Evolutionary conservation across 2,797 vertebrate species (phyloP).

Genomic region (Paguma larvata): DNA sequence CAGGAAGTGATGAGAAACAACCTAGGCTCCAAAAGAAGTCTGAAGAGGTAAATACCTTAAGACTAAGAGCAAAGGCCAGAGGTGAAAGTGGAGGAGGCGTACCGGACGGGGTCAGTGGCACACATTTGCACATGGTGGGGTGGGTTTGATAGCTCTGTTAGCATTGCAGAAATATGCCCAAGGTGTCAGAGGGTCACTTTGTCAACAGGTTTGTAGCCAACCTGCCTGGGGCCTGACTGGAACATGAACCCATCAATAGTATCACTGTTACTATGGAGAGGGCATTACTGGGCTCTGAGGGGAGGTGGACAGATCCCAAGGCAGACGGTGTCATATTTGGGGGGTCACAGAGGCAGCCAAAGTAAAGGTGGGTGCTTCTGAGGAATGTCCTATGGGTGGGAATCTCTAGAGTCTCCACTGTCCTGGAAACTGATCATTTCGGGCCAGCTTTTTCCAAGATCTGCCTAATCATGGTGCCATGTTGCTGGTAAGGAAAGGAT

Average conservation of each 20-base stretch:
- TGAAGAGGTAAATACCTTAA: rapidly evolving
- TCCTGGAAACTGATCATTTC: too few relatives aligned
- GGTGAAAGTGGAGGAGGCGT: neutral
- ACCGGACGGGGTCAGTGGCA: rapidly evolving
- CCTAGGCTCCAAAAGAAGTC: rapidly evolving
- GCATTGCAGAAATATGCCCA: neutral
- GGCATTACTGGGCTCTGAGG: rapidly evolving
- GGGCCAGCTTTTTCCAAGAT: too few relatives aligned
- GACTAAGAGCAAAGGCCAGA: neutral
- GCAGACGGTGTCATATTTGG: rapidly evolving
- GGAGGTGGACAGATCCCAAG: neutral
- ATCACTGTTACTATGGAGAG: neutral
- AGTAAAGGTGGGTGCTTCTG: neutral
- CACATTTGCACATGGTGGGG: rapidly evolving
- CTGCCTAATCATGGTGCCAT: rapidly evolving
- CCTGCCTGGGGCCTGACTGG: neutral
- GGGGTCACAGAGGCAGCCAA: neutral
- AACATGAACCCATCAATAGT: neutral
- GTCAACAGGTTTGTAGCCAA: neutral
- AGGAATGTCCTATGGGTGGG: neutral
- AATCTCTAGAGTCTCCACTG: rapidly evolving
- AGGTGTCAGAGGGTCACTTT: neutral
- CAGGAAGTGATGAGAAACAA: neutral
- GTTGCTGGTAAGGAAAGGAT: neutral
- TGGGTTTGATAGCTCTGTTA: neutral